Conservation (phyloP, 23 tunicate genomes). For the Corella eumyota region DNA sequence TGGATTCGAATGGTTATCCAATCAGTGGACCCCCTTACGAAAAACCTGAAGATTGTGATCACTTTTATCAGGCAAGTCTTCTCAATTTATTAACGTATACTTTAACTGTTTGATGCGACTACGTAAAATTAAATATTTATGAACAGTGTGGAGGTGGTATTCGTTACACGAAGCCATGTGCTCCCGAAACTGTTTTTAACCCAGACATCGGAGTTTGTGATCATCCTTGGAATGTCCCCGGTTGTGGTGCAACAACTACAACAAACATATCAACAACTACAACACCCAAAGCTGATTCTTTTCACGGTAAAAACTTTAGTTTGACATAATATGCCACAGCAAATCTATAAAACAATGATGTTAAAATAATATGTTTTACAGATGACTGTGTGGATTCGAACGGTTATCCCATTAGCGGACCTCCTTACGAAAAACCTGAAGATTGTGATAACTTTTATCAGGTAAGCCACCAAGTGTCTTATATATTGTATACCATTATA, state of each 20-base stretch:
- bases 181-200: conserved; percentile 39
- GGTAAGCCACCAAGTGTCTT: conserved; percentile 1
- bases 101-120: background rate
- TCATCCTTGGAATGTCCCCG: conserved; percentile 29
- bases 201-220: conserved; percentile 34
- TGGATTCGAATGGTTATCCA: conserved; percentile 13
- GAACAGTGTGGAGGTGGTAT: conserved; percentile 22
- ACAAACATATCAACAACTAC: conserved; percentile 1
- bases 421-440: conserved; percentile 25
- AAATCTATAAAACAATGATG: too few species aligned
- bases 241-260: conserved; percentile 27
- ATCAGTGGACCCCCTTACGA: conserved; percentile 20
- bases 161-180: conserved; percentile 14
- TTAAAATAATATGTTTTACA: background rate
- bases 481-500: background rate
- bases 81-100: too few species aligned
- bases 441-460: conserved; percentile 32
- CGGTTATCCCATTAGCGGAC: conserved; percentile 25
- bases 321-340: too few species aligned
- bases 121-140: background rate
- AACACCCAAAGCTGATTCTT: conserved; percentile 10
- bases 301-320: conserved; percentile 24
- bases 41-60: conserved; percentile 16
- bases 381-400: conserved; percentile 21
- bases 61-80: conserved; percentile 29